These are phyloP conservation scores for Raja brachyura DNA, from an alignment of 2,113 vertebrate genomes.

Conservation along the genomic window DNA sequence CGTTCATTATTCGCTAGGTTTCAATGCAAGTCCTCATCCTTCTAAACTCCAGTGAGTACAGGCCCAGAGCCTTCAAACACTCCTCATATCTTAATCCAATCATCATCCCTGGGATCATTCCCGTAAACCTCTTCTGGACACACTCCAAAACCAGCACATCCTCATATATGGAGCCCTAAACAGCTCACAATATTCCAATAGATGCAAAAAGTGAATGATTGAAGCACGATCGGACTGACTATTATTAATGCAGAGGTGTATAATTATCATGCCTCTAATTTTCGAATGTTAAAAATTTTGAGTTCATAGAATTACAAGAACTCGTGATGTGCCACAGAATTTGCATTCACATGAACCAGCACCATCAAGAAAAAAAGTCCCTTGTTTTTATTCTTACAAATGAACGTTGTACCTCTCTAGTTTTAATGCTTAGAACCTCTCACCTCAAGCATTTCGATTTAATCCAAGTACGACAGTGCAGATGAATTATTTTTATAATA, in stretches of 20 bases:
- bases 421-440: not conserved
- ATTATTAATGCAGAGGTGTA: not conserved
- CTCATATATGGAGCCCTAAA: too few species aligned
- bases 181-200: too few species aligned
- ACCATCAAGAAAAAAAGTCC: not conserved
- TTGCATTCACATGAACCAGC: not conserved
- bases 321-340: not conserved
- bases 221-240: not conserved
- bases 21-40: too few species aligned
- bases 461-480: constrained; percentile 1
- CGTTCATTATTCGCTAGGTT: too few species aligned
- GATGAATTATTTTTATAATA: not conserved
- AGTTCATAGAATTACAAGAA: not conserved
- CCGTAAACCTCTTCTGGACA: too few species aligned
- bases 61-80: too few species aligned
- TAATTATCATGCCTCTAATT: not conserved
- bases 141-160: too few species aligned
- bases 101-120: too few species aligned
- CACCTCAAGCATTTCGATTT: not conserved
- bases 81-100: too few species aligned
- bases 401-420: not conserved
- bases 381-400: not conserved
- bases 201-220: not conserved
- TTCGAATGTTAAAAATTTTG: not conserved
- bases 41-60: too few species aligned